Base-by-base conservation (phyloP, 2,888 invertebrate species). In the Sphinx pinastri region DNA sequence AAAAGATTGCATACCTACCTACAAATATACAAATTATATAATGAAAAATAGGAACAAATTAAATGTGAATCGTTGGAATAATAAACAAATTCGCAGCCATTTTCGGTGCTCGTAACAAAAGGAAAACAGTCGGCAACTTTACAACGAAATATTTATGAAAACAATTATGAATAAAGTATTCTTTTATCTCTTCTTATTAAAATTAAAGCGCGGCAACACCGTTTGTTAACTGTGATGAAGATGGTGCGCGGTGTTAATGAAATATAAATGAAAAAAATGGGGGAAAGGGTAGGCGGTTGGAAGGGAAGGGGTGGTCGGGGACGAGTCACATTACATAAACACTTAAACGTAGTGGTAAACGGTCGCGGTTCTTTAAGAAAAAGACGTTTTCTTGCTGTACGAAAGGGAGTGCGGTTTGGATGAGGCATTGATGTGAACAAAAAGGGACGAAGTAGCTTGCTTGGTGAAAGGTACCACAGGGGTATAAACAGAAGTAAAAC, bases 281-380 rank as follows among this genome's bases (percentile, higher is more conserved):
- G 25, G 25, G 25, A 25, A 25, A 25, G 25, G 25, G 25, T 73
- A 76, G 74, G 73, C 68, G 70, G 71, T 38, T 8, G 0, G 38
- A 8, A 63, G 72, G 72, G 74, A 2, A 2, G 25, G 25, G 25
- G 25, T 25, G 25, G 25, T 25, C 25, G 25, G 25, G 72, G 70
- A 71, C 69, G 77, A 72, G 77, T 74, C 73, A 81, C 83, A 84
- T 88, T 87, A 85, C 86, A 88, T 83, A 88, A 87, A 81, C 79
- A 83, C 88, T 89, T 89, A 88, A 79, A 84, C 85, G 84, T 81
- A 82, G 84, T 83, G 81, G 80, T 76, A 74, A 78, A 77, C 77
- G 76, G 75, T 78, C 74, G 77, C 78, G 73, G 80, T 79, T 78
- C 77, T 81, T 78, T 74, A 79, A 81, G 81, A 83, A 85, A 83